A percentile compares a stretch with the other conserved stretches of the same genome.
phyloP scores from a whole-genome alignment of 2,888 invertebrate genomes.

The Andrena bicolor region DNA sequence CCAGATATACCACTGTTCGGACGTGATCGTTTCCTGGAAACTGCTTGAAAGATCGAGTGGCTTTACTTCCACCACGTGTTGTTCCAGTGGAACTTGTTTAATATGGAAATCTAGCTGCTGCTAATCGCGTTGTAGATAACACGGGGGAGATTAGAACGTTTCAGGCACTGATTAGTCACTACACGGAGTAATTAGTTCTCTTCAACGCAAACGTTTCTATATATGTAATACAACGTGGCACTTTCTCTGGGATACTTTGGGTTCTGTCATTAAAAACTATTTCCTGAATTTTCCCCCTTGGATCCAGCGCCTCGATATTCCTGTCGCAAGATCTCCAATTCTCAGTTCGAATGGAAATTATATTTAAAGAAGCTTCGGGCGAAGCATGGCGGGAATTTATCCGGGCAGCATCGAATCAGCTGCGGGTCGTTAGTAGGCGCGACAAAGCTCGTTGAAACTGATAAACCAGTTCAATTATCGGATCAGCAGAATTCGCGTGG shows the following conservation, averaged over 20 bases:
- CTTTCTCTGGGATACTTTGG: too few species aligned
- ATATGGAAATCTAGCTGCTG: slow-evolving; percentile 20
- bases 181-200: too few species aligned
- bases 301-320: too few species aligned
- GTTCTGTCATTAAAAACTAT: too few species aligned
- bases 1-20: slow-evolving; percentile 63
- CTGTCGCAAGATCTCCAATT: too few species aligned
- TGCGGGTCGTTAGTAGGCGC: neutral
- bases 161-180: neutral
- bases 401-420: neutral
- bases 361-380: too few species aligned
- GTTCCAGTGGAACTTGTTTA: slow-evolving; percentile 18
- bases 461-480: slow-evolving; percentile 32
- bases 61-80: neutral
- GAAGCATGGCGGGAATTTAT: too few species aligned
- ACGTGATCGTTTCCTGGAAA: slow-evolving; percentile 26
- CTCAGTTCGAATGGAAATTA: too few species aligned
- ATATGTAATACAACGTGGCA: too few species aligned
- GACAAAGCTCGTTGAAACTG: slow-evolving; percentile 2
- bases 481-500: slow-evolving; percentile 29
- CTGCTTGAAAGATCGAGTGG: neutral
- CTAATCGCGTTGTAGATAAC: slow-evolving; percentile 2
- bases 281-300: too few species aligned
- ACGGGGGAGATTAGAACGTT: neutral
- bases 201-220: too few species aligned